Evolutionary conservation across 2,888 invertebrate species (phyloP), one percentile per base, ranked within the genome.

Genomic region (Ferrisia virgata): DNA sequence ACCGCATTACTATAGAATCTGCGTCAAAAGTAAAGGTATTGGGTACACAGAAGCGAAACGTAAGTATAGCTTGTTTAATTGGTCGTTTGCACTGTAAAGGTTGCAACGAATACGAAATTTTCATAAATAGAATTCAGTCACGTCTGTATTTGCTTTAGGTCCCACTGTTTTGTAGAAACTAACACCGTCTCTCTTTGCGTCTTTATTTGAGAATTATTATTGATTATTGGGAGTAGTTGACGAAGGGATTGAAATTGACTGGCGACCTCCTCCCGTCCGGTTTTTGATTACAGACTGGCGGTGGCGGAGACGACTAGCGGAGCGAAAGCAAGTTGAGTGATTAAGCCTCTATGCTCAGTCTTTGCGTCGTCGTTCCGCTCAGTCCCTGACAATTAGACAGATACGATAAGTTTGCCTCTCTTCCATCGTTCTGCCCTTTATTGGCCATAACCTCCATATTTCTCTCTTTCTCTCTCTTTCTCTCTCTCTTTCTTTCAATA

Each of bases 321-420:
- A 28, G 76, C 53, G 81, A 82, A 83, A 83, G 83, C 43, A 83
- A 83, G 83, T 72, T 72, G 83, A 83, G 47, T 83, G 83, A 83
- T 83, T 83, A 83, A 83, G 76, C 72, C 83, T 72, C 43, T 82
- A 69, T 69, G 33, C 82, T 82, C 69, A 40, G 69, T 36, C 81
- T 81, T 82, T 25, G 40, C 82, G 82, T 83, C 82, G 82, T 83
- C 83, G 72, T 72, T 83, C 28, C 72, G 18, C 43, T 83, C 83
- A 72, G 83, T 47, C 85, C 84, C 85, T 85, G 85, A 86, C 85
- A 86, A 86, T 86, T 86, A 86, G 85, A 86, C 85, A 86, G 85
- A 86, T 86, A 86, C 85, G 85, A 85, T 85, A 86, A 85, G 85
- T 85, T 85, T 5, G 18, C 53, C 64, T 53, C 78, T 64, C 78